A percentile compares a stretch with the other conserved stretches of the same genome.
These are phyloP conservation scores for Mellilla xanthometata DNA, from an alignment of 2,888 invertebrate species.

Conservation along the genomic window DNA sequence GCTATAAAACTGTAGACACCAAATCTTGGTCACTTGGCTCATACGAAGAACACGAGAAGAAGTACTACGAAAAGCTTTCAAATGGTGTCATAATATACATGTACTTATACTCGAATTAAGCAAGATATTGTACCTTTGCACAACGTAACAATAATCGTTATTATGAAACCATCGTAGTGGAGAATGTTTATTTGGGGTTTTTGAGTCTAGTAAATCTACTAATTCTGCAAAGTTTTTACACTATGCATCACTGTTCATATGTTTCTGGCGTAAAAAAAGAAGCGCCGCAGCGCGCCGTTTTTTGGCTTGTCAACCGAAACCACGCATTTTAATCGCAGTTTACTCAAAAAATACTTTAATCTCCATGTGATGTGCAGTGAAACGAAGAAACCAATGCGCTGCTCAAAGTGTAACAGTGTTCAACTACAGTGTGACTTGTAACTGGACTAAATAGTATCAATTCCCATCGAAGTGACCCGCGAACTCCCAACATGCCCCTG, in stretches of 20 bases:
- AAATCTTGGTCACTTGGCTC: too few relatives aligned
- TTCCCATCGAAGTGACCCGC: slow-evolving; percentile 70
- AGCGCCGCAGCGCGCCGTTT: slow-evolving; percentile 88
- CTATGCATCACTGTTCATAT: slow-evolving; percentile 62
- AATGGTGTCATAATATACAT: too few relatives aligned
- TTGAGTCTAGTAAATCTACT: slow-evolving; percentile 33
- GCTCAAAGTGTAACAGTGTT: slow-evolving; percentile 54
- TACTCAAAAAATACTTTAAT: slow-evolving; percentile 57
- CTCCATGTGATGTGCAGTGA: slow-evolving; percentile 57
- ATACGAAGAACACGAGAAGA: too few relatives aligned
- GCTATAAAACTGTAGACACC: too few relatives aligned
- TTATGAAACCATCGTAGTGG: too few relatives aligned
- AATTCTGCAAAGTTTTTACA: slow-evolving; percentile 35
- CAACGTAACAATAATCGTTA: too few relatives aligned
- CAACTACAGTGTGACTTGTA: slow-evolving; percentile 48
- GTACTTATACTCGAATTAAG: too few relatives aligned
- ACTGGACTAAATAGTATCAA: slow-evolving; percentile 51
- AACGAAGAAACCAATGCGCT: slow-evolving; percentile 59
- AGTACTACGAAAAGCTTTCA: too few relatives aligned
- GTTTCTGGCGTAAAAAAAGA: slow-evolving; percentile 82
- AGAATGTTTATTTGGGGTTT: too few relatives aligned
- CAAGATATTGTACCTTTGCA: too few relatives aligned
- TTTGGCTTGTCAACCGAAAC: slow-evolving; percentile 86
- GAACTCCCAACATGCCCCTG: slow-evolving; percentile 88
- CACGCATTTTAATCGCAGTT: slow-evolving; percentile 74